A percentile compares a stretch with the other conserved stretches of the same genome.
phyloP scores from a whole-genome alignment of 2,888 invertebrate genomes.

The Andrena bicolor region DNA sequence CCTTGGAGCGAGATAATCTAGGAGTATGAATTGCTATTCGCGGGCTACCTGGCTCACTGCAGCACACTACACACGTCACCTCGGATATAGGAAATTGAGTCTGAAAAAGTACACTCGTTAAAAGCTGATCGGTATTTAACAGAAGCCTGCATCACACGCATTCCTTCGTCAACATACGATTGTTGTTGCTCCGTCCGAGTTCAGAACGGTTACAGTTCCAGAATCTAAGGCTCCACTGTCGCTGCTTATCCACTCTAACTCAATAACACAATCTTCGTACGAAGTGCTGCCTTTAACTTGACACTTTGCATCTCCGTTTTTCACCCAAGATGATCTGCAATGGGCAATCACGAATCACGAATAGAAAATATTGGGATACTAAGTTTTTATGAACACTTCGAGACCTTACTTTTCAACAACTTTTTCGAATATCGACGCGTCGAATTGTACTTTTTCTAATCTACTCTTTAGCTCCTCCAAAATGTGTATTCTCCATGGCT shows the following conservation, averaged over 20 bases:
- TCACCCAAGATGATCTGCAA: constrained; percentile 91
- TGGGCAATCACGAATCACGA: background rate
- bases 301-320: constrained; percentile 92
- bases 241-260: constrained; percentile 92
- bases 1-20: constrained; percentile 86
- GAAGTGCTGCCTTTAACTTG: constrained; percentile 84
- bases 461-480: constrained; percentile 89
- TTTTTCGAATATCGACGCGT: constrained; percentile 89
- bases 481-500: constrained; percentile 92
- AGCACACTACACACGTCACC: constrained; percentile 91
- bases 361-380: background rate
- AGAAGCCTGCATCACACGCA: constrained; percentile 22
- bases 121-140: background rate
- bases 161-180: constrained; percentile 86
- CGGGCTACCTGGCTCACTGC: constrained; percentile 93
- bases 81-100: constrained; percentile 91
- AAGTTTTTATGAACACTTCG: background rate
- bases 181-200: constrained; percentile 91
- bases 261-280: constrained; percentile 92
- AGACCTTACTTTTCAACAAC: constrained; percentile 90
- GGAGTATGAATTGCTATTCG: constrained; percentile 91
- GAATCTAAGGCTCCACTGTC: constrained; percentile 88
- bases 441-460: constrained; percentile 85
- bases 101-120: constrained; percentile 81
- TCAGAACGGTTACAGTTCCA: constrained; percentile 91